Evolutionary conservation across 2,888 invertebrate genomes (phyloP).

Genomic region (Pilophorus perplexus): DNA sequence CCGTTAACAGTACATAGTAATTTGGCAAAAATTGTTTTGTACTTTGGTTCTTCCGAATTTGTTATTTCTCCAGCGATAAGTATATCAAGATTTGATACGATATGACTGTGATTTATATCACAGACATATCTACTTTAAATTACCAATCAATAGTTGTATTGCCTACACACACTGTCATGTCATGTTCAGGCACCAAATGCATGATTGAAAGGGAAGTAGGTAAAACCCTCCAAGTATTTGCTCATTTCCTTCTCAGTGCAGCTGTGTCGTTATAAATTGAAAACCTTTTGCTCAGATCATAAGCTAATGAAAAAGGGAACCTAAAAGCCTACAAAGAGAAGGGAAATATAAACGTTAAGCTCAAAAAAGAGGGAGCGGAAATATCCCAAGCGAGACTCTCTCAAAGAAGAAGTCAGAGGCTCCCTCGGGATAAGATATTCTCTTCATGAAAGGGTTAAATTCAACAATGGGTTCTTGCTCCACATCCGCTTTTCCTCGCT

Average conservation of each 20-base stretch:
- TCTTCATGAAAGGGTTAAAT: slow-evolving; percentile 19
- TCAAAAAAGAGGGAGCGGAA: slow-evolving; percentile 2
- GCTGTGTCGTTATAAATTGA: slow-evolving; percentile 12
- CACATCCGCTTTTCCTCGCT: background rate
- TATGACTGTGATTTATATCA: too few relatives aligned
- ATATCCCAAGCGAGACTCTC: slow-evolving; percentile 1
- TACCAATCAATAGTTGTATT: too few relatives aligned
- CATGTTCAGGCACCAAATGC: too few relatives aligned
- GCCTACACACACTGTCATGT: too few relatives aligned
- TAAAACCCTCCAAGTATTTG: too few relatives aligned
- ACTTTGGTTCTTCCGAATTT: too few relatives aligned
- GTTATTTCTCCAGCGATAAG: too few relatives aligned
- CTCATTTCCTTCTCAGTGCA: background rate
- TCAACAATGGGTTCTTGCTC: slow-evolving; percentile 8
- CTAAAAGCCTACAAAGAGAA: slow-evolving; percentile 14
- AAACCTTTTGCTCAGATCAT: slow-evolving; percentile 17
- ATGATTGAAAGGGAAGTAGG: too few relatives aligned
- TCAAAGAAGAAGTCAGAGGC: slow-evolving; percentile 8
- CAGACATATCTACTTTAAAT: too few relatives aligned
- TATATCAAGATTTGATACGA: too few relatives aligned
- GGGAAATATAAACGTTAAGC: slow-evolving; percentile 6
- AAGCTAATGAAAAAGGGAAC: slow-evolving; percentile 14
- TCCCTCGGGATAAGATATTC: slow-evolving; percentile 16
- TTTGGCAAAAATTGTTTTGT: too few relatives aligned
- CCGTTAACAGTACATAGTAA: too few relatives aligned